These are phyloP conservation scores for Bombus pyrosoma DNA, from an alignment of 1,140 invertebrate species.

Conservation along the genomic window DNA sequence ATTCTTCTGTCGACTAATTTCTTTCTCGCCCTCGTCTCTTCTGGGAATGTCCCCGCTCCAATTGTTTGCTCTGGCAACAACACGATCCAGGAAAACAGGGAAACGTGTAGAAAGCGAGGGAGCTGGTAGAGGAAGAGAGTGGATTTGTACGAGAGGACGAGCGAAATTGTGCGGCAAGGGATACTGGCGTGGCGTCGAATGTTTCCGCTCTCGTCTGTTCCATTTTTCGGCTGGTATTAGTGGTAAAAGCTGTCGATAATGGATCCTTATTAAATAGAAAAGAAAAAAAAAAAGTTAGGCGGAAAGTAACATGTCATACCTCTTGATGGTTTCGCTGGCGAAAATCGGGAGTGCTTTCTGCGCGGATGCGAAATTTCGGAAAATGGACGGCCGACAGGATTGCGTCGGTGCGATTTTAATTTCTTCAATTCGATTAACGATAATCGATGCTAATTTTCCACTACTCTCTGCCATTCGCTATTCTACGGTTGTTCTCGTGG, in stretches of 20 bases:
- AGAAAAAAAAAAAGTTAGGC: not conserved
- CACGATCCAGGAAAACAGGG: not conserved
- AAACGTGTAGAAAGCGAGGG: not conserved
- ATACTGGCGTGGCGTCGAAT: not conserved
- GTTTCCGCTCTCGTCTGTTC: not conserved
- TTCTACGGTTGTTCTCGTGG: not conserved
- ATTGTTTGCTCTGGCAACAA: slow-evolving; percentile 25
- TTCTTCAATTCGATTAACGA: not conserved
- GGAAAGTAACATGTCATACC: slow-evolving; percentile 13
- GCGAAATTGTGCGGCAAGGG: not conserved
- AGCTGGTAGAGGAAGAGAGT: not conserved
- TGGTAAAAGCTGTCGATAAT: slow-evolving; percentile 37
- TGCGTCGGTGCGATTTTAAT: too few relatives aligned
- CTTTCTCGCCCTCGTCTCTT: not conserved
- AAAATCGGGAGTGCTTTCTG: not conserved
- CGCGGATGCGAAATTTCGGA: not conserved
- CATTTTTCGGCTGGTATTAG: slow-evolving; percentile 4
- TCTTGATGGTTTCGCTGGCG: slow-evolving; percentile 9
- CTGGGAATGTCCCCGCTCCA: too few relatives aligned
- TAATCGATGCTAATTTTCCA: not conserved
- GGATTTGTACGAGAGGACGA: too few relatives aligned
- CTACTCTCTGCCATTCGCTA: not conserved
- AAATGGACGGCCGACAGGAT: not conserved
- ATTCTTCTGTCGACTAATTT: too few relatives aligned
- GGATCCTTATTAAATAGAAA: slow-evolving; percentile 28